Evolutionary conservation across 2,888 invertebrate genomes (phyloP).

Genomic region (Zeuzera pyrina): DNA sequence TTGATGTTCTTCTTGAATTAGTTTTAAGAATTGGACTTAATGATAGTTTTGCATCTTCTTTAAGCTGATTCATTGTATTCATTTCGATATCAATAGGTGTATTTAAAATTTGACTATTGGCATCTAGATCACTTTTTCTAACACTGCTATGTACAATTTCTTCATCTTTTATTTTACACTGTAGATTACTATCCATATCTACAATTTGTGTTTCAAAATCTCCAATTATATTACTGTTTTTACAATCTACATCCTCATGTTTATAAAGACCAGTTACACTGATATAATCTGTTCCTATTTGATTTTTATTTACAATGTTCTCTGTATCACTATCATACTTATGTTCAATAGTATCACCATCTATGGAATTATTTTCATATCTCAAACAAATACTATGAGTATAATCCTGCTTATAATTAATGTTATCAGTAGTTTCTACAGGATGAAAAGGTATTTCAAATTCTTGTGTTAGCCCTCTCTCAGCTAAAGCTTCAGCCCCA

Average conservation of each 20-base stretch:
- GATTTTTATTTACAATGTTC: neutral
- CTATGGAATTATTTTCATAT: neutral
- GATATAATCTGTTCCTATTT: neutral
- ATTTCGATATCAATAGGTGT: slow-evolving; percentile 6
- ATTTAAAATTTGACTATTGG: slow-evolving; percentile 2
- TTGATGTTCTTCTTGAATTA: slow-evolving; percentile 11
- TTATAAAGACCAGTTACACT: neutral
- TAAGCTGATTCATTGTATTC: neutral
- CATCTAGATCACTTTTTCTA: too few relatives aligned
- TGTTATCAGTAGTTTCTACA: neutral
- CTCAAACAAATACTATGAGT: neutral
- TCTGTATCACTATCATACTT: too few relatives aligned
- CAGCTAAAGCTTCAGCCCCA: slow-evolving; percentile 35
- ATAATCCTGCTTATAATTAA: neutral
- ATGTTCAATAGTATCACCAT: too few relatives aligned
- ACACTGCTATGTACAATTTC: too few relatives aligned
- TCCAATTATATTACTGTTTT: neutral
- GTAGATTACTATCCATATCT: neutral
- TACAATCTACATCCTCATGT: neutral
- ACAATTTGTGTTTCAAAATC: neutral
- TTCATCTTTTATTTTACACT: too few relatives aligned
- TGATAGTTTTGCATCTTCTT: slow-evolving; percentile 11
- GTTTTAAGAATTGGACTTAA: slow-evolving; percentile 34
- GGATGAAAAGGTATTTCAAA: slow-evolving; percentile 32
- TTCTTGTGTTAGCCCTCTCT: slow-evolving; percentile 39